Percentiles rank a stretch among this genome's conserved stretches.
Conservation (phyloP, 2,888 invertebrate genomes). For the Archips crataeganus region DNA sequence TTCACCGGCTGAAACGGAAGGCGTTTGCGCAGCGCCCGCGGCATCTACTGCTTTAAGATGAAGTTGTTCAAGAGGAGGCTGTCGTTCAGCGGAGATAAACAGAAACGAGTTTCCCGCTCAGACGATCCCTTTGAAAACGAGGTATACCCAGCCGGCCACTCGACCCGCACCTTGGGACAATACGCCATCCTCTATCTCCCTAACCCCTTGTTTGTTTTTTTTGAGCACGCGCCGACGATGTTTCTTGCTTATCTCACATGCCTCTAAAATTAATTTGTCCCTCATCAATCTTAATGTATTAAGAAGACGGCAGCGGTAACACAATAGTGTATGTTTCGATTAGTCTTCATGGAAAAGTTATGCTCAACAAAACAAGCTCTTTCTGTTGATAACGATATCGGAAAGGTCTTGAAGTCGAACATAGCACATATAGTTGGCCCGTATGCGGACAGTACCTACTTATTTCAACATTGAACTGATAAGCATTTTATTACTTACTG, state of each 20-base stretch:
- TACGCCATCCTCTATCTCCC: constrained; percentile 32
- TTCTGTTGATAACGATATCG: constrained; percentile 51
- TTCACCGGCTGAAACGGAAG: constrained; percentile 57
- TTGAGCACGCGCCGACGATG: constrained; percentile 23
- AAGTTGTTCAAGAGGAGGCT: constrained; percentile 83
- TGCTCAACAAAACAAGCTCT: constrained; percentile 40
- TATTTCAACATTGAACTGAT: constrained; percentile 52
- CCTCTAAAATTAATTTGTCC: constrained; percentile 23
- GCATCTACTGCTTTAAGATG: constrained; percentile 65
- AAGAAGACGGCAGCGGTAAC: constrained; percentile 11
- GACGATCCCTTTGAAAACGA: constrained; percentile 82
- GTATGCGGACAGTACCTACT: constrained; percentile 6
- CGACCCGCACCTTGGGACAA: constrained; percentile 48
- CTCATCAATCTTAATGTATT: constrained; percentile 39
- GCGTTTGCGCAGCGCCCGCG: constrained; percentile 57
- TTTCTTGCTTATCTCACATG: constrained; percentile 28
- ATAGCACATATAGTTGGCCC: constrained; percentile 36
- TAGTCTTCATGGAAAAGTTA: constrained; percentile 22
- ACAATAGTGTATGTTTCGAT: constrained; percentile 1
- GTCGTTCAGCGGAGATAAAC: constrained; percentile 82
- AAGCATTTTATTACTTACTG: constrained; percentile 58
- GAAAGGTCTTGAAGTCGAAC: constrained; percentile 32
- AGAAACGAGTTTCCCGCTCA: constrained; percentile 74
- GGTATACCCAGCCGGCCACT: constrained; percentile 62
- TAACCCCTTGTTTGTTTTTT: constrained; percentile 31